Evolutionary conservation across 2,797 vertebrate genomes (phyloP).

Genomic region (Rhyacichthys aspro): DNA sequence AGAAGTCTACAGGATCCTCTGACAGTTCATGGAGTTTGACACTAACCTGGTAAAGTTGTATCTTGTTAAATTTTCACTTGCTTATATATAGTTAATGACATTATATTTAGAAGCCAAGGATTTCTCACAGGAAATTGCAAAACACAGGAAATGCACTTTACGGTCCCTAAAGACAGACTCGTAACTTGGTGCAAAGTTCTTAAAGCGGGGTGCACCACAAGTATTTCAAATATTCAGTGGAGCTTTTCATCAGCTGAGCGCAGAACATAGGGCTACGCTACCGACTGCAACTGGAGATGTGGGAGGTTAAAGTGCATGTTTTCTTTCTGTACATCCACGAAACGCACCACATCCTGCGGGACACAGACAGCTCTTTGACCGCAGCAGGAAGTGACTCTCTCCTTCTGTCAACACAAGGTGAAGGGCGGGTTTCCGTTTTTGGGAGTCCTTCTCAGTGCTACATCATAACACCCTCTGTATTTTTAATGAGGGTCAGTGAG

Average conservation of each 20-base stretch:
- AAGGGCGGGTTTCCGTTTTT: neutral
- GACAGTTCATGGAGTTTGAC: neutral
- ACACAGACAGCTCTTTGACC: conserved; percentile 37
- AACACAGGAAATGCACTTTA: conserved; percentile 5
- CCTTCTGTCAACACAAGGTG: conserved; percentile 18
- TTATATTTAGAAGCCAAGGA: neutral
- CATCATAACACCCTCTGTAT: conserved; percentile 19
- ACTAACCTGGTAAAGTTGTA: neutral
- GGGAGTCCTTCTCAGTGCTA: neutral
- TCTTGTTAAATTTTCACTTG: conserved; percentile 1
- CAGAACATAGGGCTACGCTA: conserved; percentile 15
- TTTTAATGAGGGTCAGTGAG: conserved; percentile 33
- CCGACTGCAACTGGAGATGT: conserved; percentile 23
- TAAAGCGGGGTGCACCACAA: conserved; percentile 27
- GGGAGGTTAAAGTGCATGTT: conserved; percentile 37
- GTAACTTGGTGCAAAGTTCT: conserved; percentile 3
- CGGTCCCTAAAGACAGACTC: neutral
- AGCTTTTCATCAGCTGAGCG: conserved; percentile 40
- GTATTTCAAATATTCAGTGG: conserved; percentile 38
- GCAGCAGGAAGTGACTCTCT: conserved; percentile 51
- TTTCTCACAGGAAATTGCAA: conserved; percentile 22
- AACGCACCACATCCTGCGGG: conserved; percentile 21
- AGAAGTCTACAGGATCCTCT: neutral
- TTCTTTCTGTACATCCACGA: conserved; percentile 32
- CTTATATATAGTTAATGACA: no score